Conservation (phyloP, 2,797 vertebrate species). For the Danio albolineatus region DNA sequence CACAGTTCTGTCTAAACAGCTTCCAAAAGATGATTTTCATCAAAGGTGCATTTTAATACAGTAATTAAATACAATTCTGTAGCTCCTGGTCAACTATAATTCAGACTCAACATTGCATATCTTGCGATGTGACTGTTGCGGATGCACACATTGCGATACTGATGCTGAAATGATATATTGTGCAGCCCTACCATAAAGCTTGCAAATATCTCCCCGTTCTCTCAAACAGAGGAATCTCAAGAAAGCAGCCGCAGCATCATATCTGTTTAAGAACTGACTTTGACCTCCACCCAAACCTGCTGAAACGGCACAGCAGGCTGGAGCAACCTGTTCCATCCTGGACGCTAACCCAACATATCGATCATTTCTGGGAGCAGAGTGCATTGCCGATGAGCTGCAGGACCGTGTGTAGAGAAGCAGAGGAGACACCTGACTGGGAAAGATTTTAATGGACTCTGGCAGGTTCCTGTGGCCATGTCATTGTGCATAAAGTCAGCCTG, state of each 20-base stretch:
- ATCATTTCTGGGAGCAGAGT: slow-evolving; percentile 55
- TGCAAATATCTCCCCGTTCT: background rate
- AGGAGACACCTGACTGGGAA: slow-evolving; percentile 56
- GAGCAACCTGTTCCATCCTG: slow-evolving; percentile 48
- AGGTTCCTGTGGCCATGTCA: slow-evolving; percentile 61
- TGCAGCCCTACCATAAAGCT: background rate
- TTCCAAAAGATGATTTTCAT: too few species aligned
- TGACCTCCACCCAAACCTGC: slow-evolving; percentile 42
- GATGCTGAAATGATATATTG: too few species aligned
- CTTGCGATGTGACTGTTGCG: too few species aligned
- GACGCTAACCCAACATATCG: slow-evolving; percentile 46
- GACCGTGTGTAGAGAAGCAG: slow-evolving; percentile 28
- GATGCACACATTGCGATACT: too few species aligned
- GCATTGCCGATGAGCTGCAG: slow-evolving; percentile 46
- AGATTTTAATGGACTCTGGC: slow-evolving; percentile 61
- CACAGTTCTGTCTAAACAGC: too few species aligned
- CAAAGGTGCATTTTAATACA: too few species aligned
- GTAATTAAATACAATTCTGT: too few species aligned
- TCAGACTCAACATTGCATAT: too few species aligned
- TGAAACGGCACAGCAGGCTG: slow-evolving; percentile 31
- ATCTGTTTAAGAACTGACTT: slow-evolving; percentile 43
- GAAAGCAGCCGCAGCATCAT: slow-evolving; percentile 25
- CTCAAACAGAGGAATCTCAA: background rate
- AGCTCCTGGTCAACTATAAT: too few species aligned
- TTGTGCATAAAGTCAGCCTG: slow-evolving; percentile 60